phyloP scores from a whole-genome alignment of 2,888 invertebrate species.

The Lordiphosa andalusiaca region DNA sequence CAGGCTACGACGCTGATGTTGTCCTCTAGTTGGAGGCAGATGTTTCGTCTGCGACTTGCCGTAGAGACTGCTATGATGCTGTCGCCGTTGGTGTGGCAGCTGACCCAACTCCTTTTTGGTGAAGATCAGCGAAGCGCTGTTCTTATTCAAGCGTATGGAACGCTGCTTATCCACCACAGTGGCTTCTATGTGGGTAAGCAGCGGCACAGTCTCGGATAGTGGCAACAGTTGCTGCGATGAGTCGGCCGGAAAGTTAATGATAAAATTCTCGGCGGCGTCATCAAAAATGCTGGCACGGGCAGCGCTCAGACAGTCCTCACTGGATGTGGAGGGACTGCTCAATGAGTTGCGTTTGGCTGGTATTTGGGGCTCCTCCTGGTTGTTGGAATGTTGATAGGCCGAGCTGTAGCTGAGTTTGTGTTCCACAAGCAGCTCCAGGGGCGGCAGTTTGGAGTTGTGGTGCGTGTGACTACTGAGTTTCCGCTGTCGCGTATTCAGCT shows the following conservation, averaged over 20 bases:
- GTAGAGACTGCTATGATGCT: constrained; percentile 63
- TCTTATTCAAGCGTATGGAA: constrained; percentile 77
- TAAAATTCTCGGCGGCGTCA: constrained; percentile 77
- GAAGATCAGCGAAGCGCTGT: constrained; percentile 79
- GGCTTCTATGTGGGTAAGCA: constrained; percentile 77
- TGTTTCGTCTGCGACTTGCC: constrained; percentile 58
- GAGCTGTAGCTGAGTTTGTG: constrained; percentile 72
- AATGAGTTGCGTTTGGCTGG: constrained; percentile 24
- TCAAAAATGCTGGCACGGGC: constrained; percentile 64
- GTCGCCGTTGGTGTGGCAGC: constrained; percentile 42
- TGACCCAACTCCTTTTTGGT: constrained; percentile 75
- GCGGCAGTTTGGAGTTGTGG: constrained; percentile 60
- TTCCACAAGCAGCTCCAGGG: constrained; percentile 70
- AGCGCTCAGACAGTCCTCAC: constrained; percentile 57
- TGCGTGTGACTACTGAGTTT: constrained; percentile 19
- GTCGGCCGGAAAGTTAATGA: constrained; percentile 77
- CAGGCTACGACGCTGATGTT: constrained; percentile 78
- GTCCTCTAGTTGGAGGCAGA: constrained; percentile 54
- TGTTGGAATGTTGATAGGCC: constrained; percentile 16
- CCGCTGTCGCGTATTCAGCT: neutral
- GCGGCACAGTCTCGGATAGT: constrained; percentile 78
- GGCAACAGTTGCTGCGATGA: constrained; percentile 70
- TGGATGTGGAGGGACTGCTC: constrained; percentile 50
- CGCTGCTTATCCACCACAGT: constrained; percentile 75
- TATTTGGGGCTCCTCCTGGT: constrained; percentile 31